These are phyloP conservation scores for Apodemia hepburni DNA, from an alignment of 2,888 invertebrate species.

Conservation along the genomic window DNA sequence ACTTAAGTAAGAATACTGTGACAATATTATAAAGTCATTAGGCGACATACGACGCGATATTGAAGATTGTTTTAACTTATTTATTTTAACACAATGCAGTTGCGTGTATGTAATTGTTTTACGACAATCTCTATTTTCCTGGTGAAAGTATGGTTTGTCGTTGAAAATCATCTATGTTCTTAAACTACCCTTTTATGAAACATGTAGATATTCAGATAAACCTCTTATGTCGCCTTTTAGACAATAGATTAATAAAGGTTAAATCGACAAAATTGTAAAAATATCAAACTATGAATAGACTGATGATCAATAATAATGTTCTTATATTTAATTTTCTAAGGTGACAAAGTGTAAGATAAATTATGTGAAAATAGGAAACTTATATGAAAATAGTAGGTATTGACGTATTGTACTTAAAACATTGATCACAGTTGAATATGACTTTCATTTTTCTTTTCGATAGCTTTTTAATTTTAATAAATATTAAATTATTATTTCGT, in stretches of 20 bases:
- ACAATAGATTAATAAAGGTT: conserved; percentile 61
- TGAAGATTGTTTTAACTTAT: conserved; percentile 70
- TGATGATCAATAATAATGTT: conserved; percentile 74
- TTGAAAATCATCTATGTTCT: conserved; percentile 49
- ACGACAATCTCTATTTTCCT: conserved; percentile 37
- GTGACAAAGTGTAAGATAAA: conserved; percentile 75
- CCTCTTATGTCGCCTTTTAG: conserved; percentile 73
- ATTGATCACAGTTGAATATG: conserved; percentile 56
- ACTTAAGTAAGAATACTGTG: conserved; percentile 65
- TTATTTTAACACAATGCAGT: conserved; percentile 59
- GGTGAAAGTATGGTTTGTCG: conserved; percentile 7
- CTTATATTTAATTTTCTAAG: conserved; percentile 78
- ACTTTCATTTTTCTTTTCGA: conserved; percentile 79
- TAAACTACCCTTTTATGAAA: conserved; percentile 60
- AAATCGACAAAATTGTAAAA: conserved; percentile 77
- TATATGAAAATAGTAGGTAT: conserved; percentile 45
- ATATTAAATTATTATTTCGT: conserved; percentile 41
- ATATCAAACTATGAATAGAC: conserved; percentile 78
- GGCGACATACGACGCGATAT: conserved; percentile 66
- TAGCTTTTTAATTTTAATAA: conserved; percentile 46
- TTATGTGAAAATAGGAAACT: conserved; percentile 61
- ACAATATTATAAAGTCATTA: conserved; percentile 61
- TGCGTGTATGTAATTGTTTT: conserved; percentile 39
- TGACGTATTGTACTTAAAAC: conserved; percentile 68
- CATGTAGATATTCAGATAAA: conserved; percentile 59